Base-by-base conservation (phyloP, 2,797 vertebrate genomes). In the Cuniculus paca region DNA sequence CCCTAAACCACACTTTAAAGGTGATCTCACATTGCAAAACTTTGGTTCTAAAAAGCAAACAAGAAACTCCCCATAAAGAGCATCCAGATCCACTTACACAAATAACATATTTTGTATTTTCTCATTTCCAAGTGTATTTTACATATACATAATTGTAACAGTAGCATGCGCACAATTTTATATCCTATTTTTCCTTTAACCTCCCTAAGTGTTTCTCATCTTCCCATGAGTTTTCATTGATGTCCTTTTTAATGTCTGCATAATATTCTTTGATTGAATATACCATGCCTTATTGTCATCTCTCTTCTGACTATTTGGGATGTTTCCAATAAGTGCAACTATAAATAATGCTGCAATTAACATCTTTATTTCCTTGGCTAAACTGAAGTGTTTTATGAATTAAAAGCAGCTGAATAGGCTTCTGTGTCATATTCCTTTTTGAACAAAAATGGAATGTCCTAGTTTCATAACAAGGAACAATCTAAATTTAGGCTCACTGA, bases 321-420 rank as follows among this genome's bases (percentile, higher is more conserved):
- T 48, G 56, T 82, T 84, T 87, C 70, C 90, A 95, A 36, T 87
- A 65, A 63, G 74, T 58, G 36, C 36, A 54, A 52, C 94, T 85
- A 94, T 96, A 91, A 96, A 91, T 96, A 96, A 84, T 42, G 24
- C 79, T 34, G 77, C 70, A 93, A 94, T 97, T 92, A 94, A 88
- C 90, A 17, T 74, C 96, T 97, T 94, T 63, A 74, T 87, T 88
- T 93, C 84, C 63, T 93, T n/a, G 2, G 92, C 79, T 92, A 90
- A 80, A 85, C 92, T 58, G 61, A 65, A 87, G 68, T 61, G 74
- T 86, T 82, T 87, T 68, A 79, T 61, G 90, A 94, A 87, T 96
- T 80, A 90, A 95, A 93, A 88, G 78, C 95, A 79, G 80, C 94
- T 95, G 95, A 86, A 85, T 16, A 91, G 91, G 90, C 79, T 95